Conservation (phyloP, 2,113 vertebrate genomes). For the Myxocyprinus asiaticus region DNA sequence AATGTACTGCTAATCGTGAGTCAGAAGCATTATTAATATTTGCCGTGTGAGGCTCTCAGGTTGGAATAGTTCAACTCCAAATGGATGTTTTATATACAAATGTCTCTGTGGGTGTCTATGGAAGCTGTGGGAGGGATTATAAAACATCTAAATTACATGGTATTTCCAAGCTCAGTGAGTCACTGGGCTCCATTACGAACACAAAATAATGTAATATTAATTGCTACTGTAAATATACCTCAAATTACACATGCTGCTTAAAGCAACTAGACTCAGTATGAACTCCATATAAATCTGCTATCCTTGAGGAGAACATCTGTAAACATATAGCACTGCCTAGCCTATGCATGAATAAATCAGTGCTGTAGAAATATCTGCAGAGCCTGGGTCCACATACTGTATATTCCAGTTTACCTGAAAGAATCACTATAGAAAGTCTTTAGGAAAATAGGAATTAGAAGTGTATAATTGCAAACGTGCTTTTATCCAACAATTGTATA, state of each 20-base stretch:
- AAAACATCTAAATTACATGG: constrained; percentile 33
- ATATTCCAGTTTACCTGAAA: no score
- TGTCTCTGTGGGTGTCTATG: background rate
- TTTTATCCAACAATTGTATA: no score
- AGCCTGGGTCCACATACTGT: background rate
- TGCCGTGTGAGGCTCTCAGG: background rate
- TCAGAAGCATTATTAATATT: background rate
- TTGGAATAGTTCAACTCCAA: background rate
- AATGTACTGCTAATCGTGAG: background rate
- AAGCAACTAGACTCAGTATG: background rate
- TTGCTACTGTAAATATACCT: constrained; percentile 23
- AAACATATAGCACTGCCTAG: background rate
- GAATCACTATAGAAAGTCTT: no score
- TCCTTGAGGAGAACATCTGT: background rate
- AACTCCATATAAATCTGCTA: background rate
- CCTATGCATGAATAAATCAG: no score
- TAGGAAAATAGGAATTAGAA: no score
- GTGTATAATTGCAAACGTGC: no score
- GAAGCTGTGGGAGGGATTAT: background rate
- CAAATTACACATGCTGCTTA: constrained; percentile 6
- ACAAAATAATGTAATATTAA: constrained; percentile 17
- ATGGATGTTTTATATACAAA: constrained; percentile 13
- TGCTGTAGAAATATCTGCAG: no score
- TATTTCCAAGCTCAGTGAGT: constrained; percentile 8
- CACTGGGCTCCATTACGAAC: constrained; percentile 18